phyloP scores from a whole-genome alignment of 2,888 invertebrate genomes.

The Stenchaetothrips biformis region DNA sequence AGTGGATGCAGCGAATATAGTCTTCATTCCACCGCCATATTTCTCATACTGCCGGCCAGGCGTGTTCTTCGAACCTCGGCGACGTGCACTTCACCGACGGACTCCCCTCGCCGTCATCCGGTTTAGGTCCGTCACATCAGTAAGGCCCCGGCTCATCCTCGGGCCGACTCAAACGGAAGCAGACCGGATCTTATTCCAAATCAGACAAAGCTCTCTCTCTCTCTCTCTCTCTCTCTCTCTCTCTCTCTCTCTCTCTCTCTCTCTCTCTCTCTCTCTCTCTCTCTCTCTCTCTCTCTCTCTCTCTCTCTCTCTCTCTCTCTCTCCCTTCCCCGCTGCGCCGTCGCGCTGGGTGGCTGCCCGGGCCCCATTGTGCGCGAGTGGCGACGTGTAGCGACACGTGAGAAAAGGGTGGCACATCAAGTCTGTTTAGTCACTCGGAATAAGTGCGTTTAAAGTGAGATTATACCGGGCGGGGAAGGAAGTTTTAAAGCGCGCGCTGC shows the following conservation, averaged over 20 bases:
- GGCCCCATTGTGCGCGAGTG: not conserved
- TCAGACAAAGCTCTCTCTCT: too few relatives aligned
- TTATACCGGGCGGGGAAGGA: not conserved
- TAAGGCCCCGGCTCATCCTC: too few relatives aligned
- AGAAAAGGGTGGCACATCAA: not conserved
- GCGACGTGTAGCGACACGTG: not conserved
- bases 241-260: not conserved
- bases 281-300: not conserved
- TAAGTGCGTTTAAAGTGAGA: slow-evolving; percentile 15
- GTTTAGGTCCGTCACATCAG: too few relatives aligned
- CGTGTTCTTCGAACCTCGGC: too few relatives aligned
- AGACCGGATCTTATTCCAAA: too few relatives aligned
- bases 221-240: not conserved
- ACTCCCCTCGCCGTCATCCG: too few relatives aligned
- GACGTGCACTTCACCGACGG: too few relatives aligned
- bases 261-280: not conserved
- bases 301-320: not conserved
- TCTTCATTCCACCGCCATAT: too few relatives aligned
- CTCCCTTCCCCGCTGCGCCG: not conserved
- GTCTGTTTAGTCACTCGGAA: slow-evolving; percentile 4
- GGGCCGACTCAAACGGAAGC: too few relatives aligned
- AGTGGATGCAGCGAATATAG: too few relatives aligned
- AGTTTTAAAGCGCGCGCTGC: not conserved
- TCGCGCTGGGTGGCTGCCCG: not conserved
- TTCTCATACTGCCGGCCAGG: too few relatives aligned